Evolutionary conservation across 2,797 vertebrate species (phyloP).

Genomic region (Vultur gryphus): DNA sequence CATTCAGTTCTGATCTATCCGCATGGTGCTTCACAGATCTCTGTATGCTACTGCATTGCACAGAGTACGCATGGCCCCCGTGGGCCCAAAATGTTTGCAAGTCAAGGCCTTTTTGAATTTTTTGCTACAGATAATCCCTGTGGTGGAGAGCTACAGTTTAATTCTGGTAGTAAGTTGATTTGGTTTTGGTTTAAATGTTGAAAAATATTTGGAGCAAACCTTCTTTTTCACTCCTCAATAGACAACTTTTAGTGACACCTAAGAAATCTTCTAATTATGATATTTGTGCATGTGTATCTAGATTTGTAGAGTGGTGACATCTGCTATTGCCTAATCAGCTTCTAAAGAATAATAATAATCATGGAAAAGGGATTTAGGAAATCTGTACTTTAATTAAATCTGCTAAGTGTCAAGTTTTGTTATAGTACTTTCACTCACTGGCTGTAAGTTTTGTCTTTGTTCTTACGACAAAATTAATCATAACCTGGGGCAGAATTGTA

Average conservation of each 20-base stretch:
- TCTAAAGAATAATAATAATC: constrained; percentile 52
- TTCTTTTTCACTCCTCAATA: neutral
- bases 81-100: neutral
- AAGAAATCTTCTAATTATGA: constrained; percentile 17
- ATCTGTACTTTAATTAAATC: constrained; percentile 61
- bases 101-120: neutral
- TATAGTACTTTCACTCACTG: neutral
- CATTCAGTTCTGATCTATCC: neutral
- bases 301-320: constrained; percentile 46
- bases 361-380: constrained; percentile 59
- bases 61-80: rapidly evolving
- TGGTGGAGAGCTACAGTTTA: neutral
- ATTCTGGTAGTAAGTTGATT: neutral
- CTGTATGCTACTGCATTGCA: neutral
- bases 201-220: neutral
- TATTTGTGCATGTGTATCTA: constrained; percentile 20
- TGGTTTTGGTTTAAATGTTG: neutral
- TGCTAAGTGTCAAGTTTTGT: constrained; percentile 33
- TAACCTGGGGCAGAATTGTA: neutral
- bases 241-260: neutral
- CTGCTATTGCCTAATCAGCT: constrained; percentile 54
- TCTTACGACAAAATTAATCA: constrained; percentile 22
- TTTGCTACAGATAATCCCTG: neutral
- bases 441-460: neutral
- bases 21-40: rapidly evolving